Evolutionary conservation across 2,113 vertebrate species (phyloP).

Genomic region (Channa maculata): DNA sequence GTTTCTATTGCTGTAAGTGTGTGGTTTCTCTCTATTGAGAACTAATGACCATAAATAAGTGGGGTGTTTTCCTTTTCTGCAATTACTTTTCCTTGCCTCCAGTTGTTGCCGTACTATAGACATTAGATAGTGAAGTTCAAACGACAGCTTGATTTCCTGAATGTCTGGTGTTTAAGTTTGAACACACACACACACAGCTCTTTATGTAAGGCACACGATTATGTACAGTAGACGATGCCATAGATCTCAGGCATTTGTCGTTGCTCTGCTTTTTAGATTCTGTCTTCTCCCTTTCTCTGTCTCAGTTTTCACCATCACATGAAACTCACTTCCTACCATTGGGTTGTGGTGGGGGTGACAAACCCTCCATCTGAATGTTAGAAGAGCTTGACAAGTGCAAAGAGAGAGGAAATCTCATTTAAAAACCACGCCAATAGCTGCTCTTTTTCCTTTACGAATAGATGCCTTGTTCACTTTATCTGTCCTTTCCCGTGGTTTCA

Average conservation of each 20-base stretch:
- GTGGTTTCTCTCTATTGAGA: slow-evolving; percentile 53
- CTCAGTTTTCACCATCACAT: slow-evolving; percentile 54
- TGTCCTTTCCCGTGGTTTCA: slow-evolving; percentile 69
- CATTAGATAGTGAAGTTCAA: slow-evolving; percentile 26
- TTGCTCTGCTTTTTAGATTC: slow-evolving; percentile 51
- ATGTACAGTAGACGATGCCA: not conserved
- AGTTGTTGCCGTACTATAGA: slow-evolving; percentile 35
- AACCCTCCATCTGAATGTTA: slow-evolving; percentile 58
- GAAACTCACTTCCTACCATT: slow-evolving; percentile 35
- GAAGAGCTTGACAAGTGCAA: slow-evolving; percentile 60
- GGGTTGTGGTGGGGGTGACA: slow-evolving; percentile 27
- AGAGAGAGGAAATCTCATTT: slow-evolving; percentile 65
- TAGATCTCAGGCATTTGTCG: slow-evolving; percentile 14
- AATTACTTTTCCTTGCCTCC: slow-evolving; percentile 64
- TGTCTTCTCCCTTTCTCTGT: slow-evolving; percentile 24
- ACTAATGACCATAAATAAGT: slow-evolving; percentile 66
- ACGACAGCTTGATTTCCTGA: slow-evolving; percentile 47
- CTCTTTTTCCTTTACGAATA: slow-evolving; percentile 37
- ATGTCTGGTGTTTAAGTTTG: slow-evolving; percentile 21
- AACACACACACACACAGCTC: not conserved
- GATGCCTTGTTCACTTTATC: slow-evolving; percentile 64
- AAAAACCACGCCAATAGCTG: slow-evolving; percentile 48
- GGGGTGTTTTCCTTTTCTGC: slow-evolving; percentile 51
- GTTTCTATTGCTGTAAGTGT: slow-evolving; percentile 32
- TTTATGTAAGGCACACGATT: slow-evolving; percentile 26